phyloP scores from a whole-genome alignment of 2,888 invertebrate species.

The Dryadula phaetusa region DNA sequence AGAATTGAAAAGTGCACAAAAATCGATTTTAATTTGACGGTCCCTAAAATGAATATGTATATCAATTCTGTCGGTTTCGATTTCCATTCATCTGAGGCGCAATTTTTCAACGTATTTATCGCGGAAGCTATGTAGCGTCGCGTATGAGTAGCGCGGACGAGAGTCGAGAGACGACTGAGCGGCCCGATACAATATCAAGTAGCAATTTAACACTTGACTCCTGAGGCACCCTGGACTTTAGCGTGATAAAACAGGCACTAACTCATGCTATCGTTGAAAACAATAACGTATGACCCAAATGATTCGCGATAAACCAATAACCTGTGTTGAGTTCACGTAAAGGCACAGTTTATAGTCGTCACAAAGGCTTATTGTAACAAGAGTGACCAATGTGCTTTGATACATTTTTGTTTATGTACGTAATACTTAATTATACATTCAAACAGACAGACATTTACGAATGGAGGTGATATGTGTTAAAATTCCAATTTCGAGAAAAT shows the following conservation, averaged over 20 bases:
- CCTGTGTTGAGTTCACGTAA: slow-evolving; percentile 50
- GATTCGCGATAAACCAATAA: slow-evolving; percentile 59
- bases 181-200: slow-evolving; percentile 45
- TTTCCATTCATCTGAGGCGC: slow-evolving; percentile 23
- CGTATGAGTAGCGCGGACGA: slow-evolving; percentile 34
- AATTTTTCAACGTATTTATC: not conserved
- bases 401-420: not conserved
- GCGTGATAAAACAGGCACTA: slow-evolving; percentile 40
- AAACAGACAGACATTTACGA: no score
- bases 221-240: slow-evolving; percentile 28
- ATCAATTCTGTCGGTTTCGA: slow-evolving; percentile 30
- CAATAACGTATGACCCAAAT: slow-evolving; percentile 73
- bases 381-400: slow-evolving; percentile 23
- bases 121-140: slow-evolving; percentile 35
- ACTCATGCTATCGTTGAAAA: slow-evolving; percentile 49
- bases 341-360: not conserved
- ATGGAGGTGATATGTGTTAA: no score
- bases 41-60: slow-evolving; percentile 20
- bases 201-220: slow-evolving; percentile 45
- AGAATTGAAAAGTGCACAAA: slow-evolving; percentile 46
- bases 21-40: slow-evolving; percentile 20
- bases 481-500: no score
- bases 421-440: not conserved
- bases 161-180: slow-evolving; percentile 44
- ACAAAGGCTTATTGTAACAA: slow-evolving; percentile 25